Conservation (phyloP, 2,888 invertebrate genomes). For the Eupelmus urozonus region DNA sequence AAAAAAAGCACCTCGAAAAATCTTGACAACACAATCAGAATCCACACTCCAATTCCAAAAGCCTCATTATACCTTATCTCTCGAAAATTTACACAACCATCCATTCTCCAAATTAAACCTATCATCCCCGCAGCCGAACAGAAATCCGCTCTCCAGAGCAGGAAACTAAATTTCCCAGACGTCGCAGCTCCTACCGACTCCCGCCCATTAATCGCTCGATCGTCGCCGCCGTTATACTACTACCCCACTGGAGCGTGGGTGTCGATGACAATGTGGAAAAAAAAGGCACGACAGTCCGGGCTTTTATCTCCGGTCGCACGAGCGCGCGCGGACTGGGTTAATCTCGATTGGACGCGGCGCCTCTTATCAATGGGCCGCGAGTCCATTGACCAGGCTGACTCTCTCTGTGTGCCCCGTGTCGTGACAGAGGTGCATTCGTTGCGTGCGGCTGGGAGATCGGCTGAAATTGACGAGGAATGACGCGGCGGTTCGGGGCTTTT, state of each 20-base stretch:
- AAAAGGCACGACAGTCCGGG: background rate
- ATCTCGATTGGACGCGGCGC: slow-evolving; percentile 14
- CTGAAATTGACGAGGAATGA: slow-evolving; percentile 37
- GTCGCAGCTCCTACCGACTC: no score
- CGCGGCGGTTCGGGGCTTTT: slow-evolving; percentile 4
- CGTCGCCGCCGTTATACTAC: background rate
- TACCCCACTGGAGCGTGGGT: background rate
- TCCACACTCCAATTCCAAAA: no score
- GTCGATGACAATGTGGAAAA: background rate
- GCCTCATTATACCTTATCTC: no score
- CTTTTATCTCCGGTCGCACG: background rate
- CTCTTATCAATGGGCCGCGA: slow-evolving; percentile 24
- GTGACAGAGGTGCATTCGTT: background rate
- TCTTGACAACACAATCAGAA: no score
- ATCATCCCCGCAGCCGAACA: no score
- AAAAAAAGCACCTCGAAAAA: no score
- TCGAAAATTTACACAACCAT: no score
- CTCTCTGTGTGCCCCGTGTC: background rate
- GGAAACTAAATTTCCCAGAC: background rate
- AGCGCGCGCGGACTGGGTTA: background rate
- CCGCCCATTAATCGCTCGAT: background rate
- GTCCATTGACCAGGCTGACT: slow-evolving; percentile 24
- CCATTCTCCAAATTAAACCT: no score
- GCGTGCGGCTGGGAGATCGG: background rate
- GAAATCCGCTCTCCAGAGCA: background rate